Evolutionary conservation across 2,888 invertebrate genomes (phyloP).

Genomic region (Hetaerina titia): DNA sequence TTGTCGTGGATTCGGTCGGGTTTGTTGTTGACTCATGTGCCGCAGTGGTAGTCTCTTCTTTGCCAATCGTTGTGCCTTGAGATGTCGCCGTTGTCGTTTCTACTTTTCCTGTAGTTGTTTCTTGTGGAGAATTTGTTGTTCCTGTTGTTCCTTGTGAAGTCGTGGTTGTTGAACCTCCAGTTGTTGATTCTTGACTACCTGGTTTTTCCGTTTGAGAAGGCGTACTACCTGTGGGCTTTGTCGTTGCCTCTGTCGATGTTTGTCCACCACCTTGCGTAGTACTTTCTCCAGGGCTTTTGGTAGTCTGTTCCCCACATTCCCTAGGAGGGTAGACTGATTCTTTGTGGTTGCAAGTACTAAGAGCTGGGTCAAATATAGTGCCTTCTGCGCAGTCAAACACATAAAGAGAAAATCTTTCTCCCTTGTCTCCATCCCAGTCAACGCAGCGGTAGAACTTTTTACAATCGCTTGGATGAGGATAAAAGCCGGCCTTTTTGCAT

Average conservation of each 20-base stretch:
- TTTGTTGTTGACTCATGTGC: slow-evolving; percentile 63
- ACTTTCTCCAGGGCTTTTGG: slow-evolving; percentile 68
- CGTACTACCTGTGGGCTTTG: slow-evolving; percentile 70
- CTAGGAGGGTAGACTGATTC: slow-evolving; percentile 82
- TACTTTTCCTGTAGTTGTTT: not conserved
- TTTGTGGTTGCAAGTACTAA: slow-evolving; percentile 84
- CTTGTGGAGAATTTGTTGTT: slow-evolving; percentile 69
- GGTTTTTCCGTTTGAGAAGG: slow-evolving; percentile 69
- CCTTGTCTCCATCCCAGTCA: slow-evolving; percentile 79
- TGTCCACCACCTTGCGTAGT: slow-evolving; percentile 63
- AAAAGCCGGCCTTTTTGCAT: slow-evolving; percentile 85
- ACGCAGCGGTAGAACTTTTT: slow-evolving; percentile 89
- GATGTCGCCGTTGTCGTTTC: slow-evolving; percentile 71
- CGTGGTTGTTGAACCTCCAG: slow-evolving; percentile 64
- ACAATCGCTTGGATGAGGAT: slow-evolving; percentile 84
- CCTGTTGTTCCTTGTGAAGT: slow-evolving; percentile 70
- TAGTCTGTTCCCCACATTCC: slow-evolving; percentile 72
- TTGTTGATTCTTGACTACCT: slow-evolving; percentile 51
- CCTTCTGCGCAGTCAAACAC: slow-evolving; percentile 85
- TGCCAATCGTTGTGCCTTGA: slow-evolving; percentile 66
- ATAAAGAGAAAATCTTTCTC: slow-evolving; percentile 81
- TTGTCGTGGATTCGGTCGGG: slow-evolving; percentile 70
- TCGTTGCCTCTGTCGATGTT: slow-evolving; percentile 58
- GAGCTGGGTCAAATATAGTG: slow-evolving; percentile 85
- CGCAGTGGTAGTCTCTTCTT: slow-evolving; percentile 49